Percentiles rank a stretch among this genome's conserved stretches.
phyloP scores from a whole-genome alignment of 2,797 vertebrate genomes.

The Carduelis carduelis region DNA sequence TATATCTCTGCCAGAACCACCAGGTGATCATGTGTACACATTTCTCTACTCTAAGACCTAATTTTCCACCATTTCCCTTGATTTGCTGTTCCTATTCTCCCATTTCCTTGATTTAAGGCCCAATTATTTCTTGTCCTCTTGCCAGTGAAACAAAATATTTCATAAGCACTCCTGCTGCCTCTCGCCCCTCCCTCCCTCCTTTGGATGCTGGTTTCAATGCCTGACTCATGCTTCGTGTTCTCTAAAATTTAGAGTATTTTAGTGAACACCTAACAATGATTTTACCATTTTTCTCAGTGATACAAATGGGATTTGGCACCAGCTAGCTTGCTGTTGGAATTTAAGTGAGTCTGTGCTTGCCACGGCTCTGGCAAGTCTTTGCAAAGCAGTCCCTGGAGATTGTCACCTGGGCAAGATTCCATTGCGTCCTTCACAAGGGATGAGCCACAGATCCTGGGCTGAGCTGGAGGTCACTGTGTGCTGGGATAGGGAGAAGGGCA shows the following conservation, averaged over 20 bases:
- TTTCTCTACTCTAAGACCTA: slow-evolving; percentile 77
- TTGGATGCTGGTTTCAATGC: slow-evolving; percentile 67
- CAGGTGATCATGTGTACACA: slow-evolving; percentile 74
- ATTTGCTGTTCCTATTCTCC: slow-evolving; percentile 78
- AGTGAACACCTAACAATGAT: slow-evolving; percentile 53
- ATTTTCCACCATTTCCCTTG: slow-evolving; percentile 79
- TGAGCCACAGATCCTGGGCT: neutral
- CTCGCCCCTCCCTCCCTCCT: slow-evolving; percentile 37
- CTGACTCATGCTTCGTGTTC: slow-evolving; percentile 64
- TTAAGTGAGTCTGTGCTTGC: neutral
- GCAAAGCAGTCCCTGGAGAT: neutral
- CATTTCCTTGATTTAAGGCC: slow-evolving; percentile 81
- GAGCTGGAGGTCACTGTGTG: neutral
- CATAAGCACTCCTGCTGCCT: slow-evolving; percentile 69
- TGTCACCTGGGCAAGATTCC: neutral
- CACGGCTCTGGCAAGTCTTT: neutral
- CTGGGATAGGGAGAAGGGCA: neutral
- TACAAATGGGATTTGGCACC: slow-evolving; percentile 54
- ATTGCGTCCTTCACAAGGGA: neutral
- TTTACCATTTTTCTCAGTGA: slow-evolving; percentile 63
- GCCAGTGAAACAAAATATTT: slow-evolving; percentile 81
- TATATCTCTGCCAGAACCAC: slow-evolving; percentile 65
- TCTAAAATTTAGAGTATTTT: slow-evolving; percentile 64
- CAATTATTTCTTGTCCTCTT: slow-evolving; percentile 82
- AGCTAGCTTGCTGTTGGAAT: neutral